Conservation (phyloP, 2,888 invertebrate species). For the Cataglyphis cursor region DNA sequence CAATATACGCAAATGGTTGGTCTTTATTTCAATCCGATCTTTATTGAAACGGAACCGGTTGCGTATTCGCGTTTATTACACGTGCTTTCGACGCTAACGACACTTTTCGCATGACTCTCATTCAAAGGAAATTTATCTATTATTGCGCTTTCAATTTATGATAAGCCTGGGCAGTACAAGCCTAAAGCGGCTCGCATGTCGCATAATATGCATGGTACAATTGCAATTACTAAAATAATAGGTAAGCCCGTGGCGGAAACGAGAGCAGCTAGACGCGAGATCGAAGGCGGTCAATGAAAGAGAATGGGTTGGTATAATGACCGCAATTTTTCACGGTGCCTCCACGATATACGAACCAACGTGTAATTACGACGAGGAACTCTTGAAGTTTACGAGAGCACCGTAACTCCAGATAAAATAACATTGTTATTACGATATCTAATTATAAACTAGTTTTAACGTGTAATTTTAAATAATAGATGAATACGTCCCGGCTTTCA, state of each 20-base stretch:
- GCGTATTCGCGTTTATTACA: not conserved
- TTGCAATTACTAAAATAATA: slow-evolving; percentile 54
- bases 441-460: not conserved
- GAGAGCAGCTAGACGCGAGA: slow-evolving; percentile 2
- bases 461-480: not conserved
- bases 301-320: slow-evolving; percentile 46
- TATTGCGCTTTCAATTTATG: not conserved
- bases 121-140: slow-evolving; percentile 5
- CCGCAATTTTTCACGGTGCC: slow-evolving; percentile 47
- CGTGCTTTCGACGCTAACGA: not conserved
- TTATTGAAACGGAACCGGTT: not conserved
- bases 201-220: not conserved
- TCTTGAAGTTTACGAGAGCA: slow-evolving; percentile 30
- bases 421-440: slow-evolving; percentile 20
- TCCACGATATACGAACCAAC: slow-evolving; percentile 7
- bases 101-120: not conserved
- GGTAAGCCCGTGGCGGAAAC: slow-evolving; percentile 14
- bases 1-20: not conserved
- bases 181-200: slow-evolving; percentile 6
- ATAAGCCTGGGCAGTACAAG: not conserved
- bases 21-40: slow-evolving; percentile 22
- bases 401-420: slow-evolving; percentile 12
- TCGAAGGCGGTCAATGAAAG: slow-evolving; percentile 33
- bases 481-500: not conserved
- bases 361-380: slow-evolving; percentile 50